Evolutionary conservation across 2,797 vertebrate species (phyloP).

Genomic region (Otus scops): DNA sequence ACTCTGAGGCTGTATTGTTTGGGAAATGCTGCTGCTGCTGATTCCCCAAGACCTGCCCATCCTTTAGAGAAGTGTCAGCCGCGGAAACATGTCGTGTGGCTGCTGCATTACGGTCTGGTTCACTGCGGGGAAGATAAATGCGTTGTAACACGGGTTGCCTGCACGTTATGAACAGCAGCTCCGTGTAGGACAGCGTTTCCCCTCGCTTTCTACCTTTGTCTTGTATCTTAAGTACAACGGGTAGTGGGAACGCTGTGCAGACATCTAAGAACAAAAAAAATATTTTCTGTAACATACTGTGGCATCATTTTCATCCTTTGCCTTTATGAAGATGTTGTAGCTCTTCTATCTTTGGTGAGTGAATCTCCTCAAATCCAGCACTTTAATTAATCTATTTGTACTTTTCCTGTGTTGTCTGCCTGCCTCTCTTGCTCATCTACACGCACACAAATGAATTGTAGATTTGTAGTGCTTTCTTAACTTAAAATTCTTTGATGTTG

Average conservation of each 20-base stretch:
- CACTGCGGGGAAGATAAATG: constrained; percentile 33
- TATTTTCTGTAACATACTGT: constrained; percentile 44
- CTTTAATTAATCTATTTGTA: constrained; percentile 71
- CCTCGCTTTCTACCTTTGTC: constrained; percentile 11
- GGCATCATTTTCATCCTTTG: constrained; percentile 59
- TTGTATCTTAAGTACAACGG: constrained; percentile 9
- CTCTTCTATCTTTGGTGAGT: constrained; percentile 37
- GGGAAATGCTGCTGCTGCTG: constrained; percentile 10
- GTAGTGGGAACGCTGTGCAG: background rate
- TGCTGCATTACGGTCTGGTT: constrained; percentile 18
- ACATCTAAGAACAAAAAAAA: constrained; percentile 53
- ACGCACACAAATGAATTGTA: background rate
- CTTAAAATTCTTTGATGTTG: constrained; percentile 51
- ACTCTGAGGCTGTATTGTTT: background rate
- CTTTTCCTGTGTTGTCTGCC: constrained; percentile 50
- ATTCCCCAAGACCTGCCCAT: constrained; percentile 24
- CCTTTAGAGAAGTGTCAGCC: constrained; percentile 23
- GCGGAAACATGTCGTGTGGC: background rate
- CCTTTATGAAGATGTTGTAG: constrained; percentile 46
- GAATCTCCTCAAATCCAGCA: constrained; percentile 49
- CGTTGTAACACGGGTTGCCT: background rate
- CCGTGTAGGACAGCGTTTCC: background rate
- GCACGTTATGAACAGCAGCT: background rate
- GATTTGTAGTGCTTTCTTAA: constrained; percentile 53
- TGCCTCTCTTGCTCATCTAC: background rate